Base-by-base conservation (phyloP, 2,888 invertebrate genomes). In the Patella caerulea region DNA sequence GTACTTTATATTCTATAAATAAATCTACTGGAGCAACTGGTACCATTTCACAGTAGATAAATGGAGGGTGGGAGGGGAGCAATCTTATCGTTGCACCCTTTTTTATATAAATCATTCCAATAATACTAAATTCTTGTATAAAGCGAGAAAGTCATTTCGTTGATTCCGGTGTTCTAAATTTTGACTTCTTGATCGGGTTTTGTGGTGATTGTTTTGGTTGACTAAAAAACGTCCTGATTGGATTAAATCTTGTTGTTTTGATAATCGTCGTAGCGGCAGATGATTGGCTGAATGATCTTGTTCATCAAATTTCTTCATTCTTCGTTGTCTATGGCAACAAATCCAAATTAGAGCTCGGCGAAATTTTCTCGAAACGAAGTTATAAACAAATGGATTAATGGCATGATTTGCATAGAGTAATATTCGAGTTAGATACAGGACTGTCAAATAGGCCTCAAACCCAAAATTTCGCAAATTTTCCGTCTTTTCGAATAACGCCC, bases 371-470 rank as follows among this genome's bases (percentile, higher is more conserved):
- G 74, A 74, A 4, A 84, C 83, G 75, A 84, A 83, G 74, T 84
- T 84, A 77, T 84, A 84, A 34, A 84, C 81, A 74, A 84, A 81
- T 12, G 84, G 84, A 73, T 84, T 84, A 72, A 84, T 80, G 65
- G 84, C 83, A 73, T 84, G 84, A 77, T 84, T 84, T 71, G 81
- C 79, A 72, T 84, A 84, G 56, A 83, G 74, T 71, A 83, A 70
- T 56, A 84, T 81, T 4, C 82, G 72, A 3, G 82, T 79, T 73
- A 83, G 75, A 74, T 84, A 84, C 29, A 84, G 71, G 70, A 82
- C 76, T 17, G 80, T 74, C 19, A 84, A 76, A 59, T 79, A 83
- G 11, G 78, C 76, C 34, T 80, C 81, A 45, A 78, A 65, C 59
- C 77, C 72, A 15, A 84, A 74, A 11, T 69, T 71, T 11, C 71